Evolutionary conservation across 2,888 invertebrate species (phyloP).

Genomic region (Zygogramma bicolorata): DNA sequence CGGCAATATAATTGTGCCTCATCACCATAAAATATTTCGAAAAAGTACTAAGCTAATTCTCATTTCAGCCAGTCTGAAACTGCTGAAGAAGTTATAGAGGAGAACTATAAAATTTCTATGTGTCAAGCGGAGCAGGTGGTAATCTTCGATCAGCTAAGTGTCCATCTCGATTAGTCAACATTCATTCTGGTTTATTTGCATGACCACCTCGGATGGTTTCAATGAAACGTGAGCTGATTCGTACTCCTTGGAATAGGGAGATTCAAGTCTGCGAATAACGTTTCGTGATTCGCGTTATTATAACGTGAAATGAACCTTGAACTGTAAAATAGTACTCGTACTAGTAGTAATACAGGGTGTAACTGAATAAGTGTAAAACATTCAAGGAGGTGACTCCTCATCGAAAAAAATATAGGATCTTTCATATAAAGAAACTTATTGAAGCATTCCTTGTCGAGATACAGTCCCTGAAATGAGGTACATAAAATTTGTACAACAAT

Average conservation of each 20-base stretch:
- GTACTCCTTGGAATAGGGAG: background rate
- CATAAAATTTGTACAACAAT: too few species aligned
- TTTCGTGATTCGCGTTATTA: background rate
- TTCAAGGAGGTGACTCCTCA: too few species aligned
- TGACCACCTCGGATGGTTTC: conserved; percentile 1
- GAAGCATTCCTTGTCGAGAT: too few species aligned
- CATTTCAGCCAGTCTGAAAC: background rate
- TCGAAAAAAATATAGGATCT: too few species aligned
- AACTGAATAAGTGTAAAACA: too few species aligned
- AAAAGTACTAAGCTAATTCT: background rate
- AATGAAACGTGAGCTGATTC: background rate
- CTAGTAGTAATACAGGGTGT: too few species aligned
- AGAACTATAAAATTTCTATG: background rate
- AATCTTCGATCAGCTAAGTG: background rate
- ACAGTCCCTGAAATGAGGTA: too few species aligned
- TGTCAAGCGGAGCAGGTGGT: conserved; percentile 14
- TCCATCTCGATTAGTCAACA: conserved; percentile 4
- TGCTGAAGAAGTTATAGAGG: background rate
- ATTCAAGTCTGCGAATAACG: background rate
- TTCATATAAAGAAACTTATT: too few species aligned
- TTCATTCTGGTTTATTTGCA: conserved; percentile 5
- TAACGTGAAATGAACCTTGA: background rate
- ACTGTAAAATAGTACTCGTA: background rate
- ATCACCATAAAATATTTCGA: background rate
- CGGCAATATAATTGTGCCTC: background rate